phyloP scores from a whole-genome alignment of 30 jellyfish, hydroid and myxozoan genomes.

The Nemopilema nomurai region DNA sequence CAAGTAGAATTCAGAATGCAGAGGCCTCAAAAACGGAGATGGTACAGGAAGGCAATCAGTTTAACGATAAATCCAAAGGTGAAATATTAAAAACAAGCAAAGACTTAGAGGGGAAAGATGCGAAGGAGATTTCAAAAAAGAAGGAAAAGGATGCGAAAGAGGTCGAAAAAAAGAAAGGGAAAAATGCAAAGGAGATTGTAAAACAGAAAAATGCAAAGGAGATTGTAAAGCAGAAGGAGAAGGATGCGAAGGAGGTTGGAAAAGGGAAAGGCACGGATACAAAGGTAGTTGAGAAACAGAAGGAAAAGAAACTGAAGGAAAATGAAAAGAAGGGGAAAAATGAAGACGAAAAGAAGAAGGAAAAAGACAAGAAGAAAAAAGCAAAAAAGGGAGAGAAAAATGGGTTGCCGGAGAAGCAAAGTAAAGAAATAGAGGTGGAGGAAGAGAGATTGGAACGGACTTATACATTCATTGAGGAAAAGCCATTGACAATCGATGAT shows the following conservation, averaged over 20 bases:
- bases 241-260: not conserved
- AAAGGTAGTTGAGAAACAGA: not conserved
- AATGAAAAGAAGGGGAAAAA: slow-evolving; percentile 5
- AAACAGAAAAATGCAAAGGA: not conserved
- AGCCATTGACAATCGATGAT: slow-evolving; percentile 66
- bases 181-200: not conserved
- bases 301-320: slow-evolving; percentile 4
- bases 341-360: not conserved
- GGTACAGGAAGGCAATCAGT: not conserved
- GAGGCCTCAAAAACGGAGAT: not conserved
- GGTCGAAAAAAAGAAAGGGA: not conserved
- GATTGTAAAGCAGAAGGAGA: not conserved
- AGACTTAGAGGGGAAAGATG: not conserved
- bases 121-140: slow-evolving; percentile 1
- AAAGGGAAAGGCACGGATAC: not conserved
- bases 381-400: not conserved
- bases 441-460: not conserved
- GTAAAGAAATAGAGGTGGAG: slow-evolving; percentile 1
- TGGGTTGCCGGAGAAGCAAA: too few relatives aligned
- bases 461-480: slow-evolving; percentile 46
- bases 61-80: not conserved
- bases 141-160: not conserved
- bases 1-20: not conserved
- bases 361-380: slow-evolving; percentile 2
- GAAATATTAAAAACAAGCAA: not conserved